Conservation (phyloP, 2,888 invertebrate species). For the Crematogaster levior region DNA sequence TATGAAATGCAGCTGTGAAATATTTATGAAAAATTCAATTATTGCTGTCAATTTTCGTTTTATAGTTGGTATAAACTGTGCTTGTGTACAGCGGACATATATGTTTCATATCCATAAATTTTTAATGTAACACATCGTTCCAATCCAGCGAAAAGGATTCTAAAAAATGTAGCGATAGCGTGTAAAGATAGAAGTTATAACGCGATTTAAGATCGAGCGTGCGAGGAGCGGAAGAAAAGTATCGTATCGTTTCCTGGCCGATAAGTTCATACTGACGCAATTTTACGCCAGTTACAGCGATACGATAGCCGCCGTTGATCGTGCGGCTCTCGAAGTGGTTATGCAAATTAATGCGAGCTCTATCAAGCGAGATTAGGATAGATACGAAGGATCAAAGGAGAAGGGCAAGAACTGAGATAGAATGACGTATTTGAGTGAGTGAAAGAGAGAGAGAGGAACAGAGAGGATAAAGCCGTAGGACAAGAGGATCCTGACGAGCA, state of each 20-base stretch:
- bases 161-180: conserved; percentile 22
- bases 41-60: conserved; percentile 3
- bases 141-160: neutral
- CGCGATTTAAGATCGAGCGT: conserved; percentile 36
- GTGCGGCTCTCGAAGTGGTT: conserved; percentile 73
- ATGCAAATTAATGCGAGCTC: conserved; percentile 75
- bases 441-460: conserved; percentile 21
- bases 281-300: conserved; percentile 68
- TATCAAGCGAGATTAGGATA: conserved; percentile 68
- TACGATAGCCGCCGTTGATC: conserved; percentile 68
- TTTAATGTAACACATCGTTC: conserved; percentile 18
- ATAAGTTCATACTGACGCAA: conserved; percentile 67
- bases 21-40: neutral
- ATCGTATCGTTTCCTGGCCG: conserved; percentile 62
- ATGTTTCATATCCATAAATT: neutral
- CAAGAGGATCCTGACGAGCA: conserved; percentile 20
- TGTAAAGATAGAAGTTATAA: conserved; percentile 11
- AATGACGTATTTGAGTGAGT: conserved; percentile 15
- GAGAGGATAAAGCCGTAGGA: conserved; percentile 40
- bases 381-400: conserved; percentile 24
- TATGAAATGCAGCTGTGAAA: neutral
- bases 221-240: conserved; percentile 50
- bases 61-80: neutral
- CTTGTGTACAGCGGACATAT: neutral
- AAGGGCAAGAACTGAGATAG: neutral